Conservation (phyloP, 2,888 invertebrate genomes). For the Mantis religiosa region DNA sequence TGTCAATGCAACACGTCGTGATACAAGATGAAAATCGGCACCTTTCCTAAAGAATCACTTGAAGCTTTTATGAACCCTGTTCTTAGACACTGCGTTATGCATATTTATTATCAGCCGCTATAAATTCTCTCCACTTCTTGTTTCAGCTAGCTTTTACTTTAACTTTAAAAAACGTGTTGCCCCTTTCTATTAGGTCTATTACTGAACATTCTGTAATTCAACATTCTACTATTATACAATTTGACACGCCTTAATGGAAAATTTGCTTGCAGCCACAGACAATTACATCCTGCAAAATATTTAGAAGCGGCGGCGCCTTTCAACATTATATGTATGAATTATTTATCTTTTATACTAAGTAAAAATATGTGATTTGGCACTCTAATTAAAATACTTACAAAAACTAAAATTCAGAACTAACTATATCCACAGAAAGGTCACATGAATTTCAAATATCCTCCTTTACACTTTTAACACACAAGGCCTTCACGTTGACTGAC, state of each 20-base stretch:
- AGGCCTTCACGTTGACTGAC: constrained; percentile 38
- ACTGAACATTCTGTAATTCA: neutral
- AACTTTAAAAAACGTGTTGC: neutral
- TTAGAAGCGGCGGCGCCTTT: neutral
- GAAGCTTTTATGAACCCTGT: neutral
- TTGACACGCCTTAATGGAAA: neutral
- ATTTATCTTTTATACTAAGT: neutral
- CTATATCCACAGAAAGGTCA: neutral
- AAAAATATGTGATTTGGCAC: neutral
- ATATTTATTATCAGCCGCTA: neutral
- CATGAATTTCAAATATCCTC: neutral
- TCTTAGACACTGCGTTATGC: too few relatives aligned
- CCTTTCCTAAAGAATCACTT: neutral
- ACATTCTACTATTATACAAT: neutral
- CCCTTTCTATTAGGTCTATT: neutral
- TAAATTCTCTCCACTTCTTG: neutral
- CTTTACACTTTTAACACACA: neutral
- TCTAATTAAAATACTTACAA: neutral
- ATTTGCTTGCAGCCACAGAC: neutral
- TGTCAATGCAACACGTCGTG: neutral
- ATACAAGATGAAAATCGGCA: neutral
- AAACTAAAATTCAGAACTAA: constrained; percentile 4
- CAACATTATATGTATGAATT: neutral
- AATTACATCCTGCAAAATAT: neutral
- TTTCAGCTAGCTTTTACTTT: too few relatives aligned